These are phyloP conservation scores for Coregonus sp. DNA, from an alignment of 2,797 vertebrate species.

Conservation along the genomic window DNA sequence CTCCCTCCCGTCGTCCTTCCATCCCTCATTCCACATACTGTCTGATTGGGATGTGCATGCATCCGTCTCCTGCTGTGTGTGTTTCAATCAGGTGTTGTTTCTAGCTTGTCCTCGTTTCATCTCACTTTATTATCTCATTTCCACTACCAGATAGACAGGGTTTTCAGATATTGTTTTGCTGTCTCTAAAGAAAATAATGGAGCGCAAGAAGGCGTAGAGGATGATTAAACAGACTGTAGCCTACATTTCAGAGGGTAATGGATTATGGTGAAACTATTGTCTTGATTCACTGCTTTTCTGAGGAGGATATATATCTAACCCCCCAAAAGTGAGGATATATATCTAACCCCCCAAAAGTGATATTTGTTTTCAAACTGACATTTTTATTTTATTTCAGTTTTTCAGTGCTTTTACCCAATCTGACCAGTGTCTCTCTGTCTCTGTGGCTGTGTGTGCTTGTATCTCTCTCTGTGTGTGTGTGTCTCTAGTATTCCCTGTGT, in stretches of 20 bases:
- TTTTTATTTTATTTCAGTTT: background rate
- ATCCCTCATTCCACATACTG: background rate
- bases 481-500: conserved; percentile 89
- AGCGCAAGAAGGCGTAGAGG: background rate
- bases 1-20: background rate
- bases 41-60: background rate
- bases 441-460: conserved; percentile 1
- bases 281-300: background rate
- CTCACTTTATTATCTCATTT: background rate
- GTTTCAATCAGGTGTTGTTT: conserved; percentile 3
- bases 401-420: background rate
- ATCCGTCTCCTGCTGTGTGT: conserved; percentile 10
- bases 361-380: background rate
- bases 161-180: background rate
- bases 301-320: background rate
- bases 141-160: background rate
- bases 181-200: background rate
- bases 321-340: background rate
- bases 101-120: background rate
- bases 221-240: too few species aligned
- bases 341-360: background rate
- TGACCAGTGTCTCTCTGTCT: background rate
- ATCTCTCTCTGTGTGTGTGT: conserved; percentile 13
- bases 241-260: background rate
- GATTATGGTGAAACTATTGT: background rate